Evolutionary conservation across 2,888 invertebrate genomes (phyloP), one percentile per base, ranked within the genome.

Genomic region (Agriopis aurantiaria): DNA sequence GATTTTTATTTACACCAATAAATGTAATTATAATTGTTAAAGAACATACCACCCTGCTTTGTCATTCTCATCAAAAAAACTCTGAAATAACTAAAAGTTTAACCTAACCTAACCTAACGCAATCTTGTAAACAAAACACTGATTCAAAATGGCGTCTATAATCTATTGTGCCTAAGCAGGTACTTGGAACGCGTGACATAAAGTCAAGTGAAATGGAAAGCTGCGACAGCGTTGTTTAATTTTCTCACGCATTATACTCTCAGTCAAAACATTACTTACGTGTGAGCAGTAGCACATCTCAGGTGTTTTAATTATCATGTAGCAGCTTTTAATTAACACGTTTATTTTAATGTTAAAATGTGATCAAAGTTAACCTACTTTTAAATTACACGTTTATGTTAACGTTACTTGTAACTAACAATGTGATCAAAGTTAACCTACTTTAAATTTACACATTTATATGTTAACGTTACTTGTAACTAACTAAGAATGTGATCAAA

Each of bases 171-270:
- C 58, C 17, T 58, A 46, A 46, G 8, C 17, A 45, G 10, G 45
- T 45, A 55, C 53, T 65, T 11, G 9, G 48, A 43, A 11, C 48
- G 41, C 52, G 57, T 65, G 65, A 23, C 57, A 66, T 66, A 65
- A 62, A 62, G 80, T 75, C 82, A 81, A 85, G 80, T 84, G 86
- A 85, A 88, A 88, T 86, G 84, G 87, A 86, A 88, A 88, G 84
- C 84, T 75, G 79, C 81, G 52, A 55, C 33, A 82, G 82, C 78
- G 83, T 83, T 85, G 86, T 88, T 87, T 87, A 85, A 89, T 88
- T 86, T 90, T 90, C 90, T 84, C 88, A 87, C 86, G 84, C 82
- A 70, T 84, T 84, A 82, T 83, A 79, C 78, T 77, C 45, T 3
- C 53, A 52, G 58, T 56, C 51, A 59, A 59, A 58, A 59, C 46